A percentile compares a stretch with the other conserved stretches of the same genome.
Conservation (phyloP, 2,113 vertebrate species). For the Lynx canadensis region DNA sequence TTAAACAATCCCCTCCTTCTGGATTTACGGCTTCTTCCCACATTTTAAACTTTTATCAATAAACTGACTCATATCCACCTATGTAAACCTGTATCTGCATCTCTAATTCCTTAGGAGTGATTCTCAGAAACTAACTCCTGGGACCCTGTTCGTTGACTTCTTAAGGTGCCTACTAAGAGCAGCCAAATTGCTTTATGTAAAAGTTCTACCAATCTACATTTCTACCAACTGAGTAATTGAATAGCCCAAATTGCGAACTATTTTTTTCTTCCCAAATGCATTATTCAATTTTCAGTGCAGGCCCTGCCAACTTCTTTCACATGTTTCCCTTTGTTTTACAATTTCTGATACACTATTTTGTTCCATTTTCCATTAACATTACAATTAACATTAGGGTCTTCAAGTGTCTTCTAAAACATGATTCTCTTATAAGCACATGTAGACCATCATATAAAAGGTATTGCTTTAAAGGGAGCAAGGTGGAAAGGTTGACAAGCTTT, state of each 20-base stretch:
- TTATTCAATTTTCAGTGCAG: not conserved
- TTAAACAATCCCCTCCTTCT: not conserved
- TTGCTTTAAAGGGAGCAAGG: not conserved
- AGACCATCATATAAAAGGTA: not conserved
- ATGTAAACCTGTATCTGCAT: not conserved
- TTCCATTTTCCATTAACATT: not conserved
- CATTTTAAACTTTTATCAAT: constrained; percentile 25
- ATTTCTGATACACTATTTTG: not conserved
- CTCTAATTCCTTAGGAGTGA: not conserved
- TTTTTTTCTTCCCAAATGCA: constrained; percentile 22
- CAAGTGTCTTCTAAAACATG: not conserved
- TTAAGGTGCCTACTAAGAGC: constrained; percentile 32
- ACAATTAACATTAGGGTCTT: not conserved
- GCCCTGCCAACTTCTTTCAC: not conserved
- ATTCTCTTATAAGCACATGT: not conserved
- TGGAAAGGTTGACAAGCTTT: not conserved
- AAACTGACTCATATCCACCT: not conserved
- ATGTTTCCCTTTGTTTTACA: not conserved
- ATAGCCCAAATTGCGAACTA: not conserved
- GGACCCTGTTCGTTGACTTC: not conserved
- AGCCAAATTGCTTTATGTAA: constrained; percentile 11
- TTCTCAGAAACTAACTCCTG: not conserved
- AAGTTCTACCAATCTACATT: not conserved
- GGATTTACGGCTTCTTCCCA: not conserved
- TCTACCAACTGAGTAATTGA: not conserved